Conservation (phyloP, 1,140 invertebrate species). For the Meteorus sp. region DNA sequence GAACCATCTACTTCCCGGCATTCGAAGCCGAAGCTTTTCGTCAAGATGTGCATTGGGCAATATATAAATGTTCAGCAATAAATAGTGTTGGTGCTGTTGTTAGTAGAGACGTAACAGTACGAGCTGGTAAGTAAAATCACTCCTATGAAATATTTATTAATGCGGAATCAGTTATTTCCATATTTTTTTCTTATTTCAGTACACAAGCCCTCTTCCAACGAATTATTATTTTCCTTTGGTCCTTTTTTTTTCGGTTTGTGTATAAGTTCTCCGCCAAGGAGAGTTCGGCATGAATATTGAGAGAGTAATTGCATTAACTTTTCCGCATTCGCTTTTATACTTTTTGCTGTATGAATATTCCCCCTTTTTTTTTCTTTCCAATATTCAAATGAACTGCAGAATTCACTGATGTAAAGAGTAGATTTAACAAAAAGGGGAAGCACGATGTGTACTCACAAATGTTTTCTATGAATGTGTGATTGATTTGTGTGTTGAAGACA, state of each 20-base stretch:
- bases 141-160: too few species aligned
- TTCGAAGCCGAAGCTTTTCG: constrained; percentile 67
- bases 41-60: constrained; percentile 68
- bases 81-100: constrained; percentile 69
- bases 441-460: too few species aligned
- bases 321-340: background rate
- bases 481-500: too few species aligned
- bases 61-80: constrained; percentile 70
- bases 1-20: constrained; percentile 66
- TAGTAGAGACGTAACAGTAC: constrained; percentile 69
- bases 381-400: constrained; percentile 1
- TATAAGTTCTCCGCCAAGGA: too few species aligned
- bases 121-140: constrained; percentile 58
- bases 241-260: too few species aligned
- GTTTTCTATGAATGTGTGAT: too few species aligned
- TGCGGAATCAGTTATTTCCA: too few species aligned
- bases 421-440: too few species aligned
- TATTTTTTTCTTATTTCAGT: background rate
- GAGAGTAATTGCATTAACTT: constrained; percentile 9
- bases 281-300: constrained; percentile 14
- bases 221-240: too few species aligned
- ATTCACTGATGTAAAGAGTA: background rate
- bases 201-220: background rate
- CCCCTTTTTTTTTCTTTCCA: background rate
- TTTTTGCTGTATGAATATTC: background rate